A percentile compares a stretch with the other conserved stretches of the same genome.
These are phyloP conservation scores for Thaumatotibia leucotreta DNA, from an alignment of 1,140 invertebrate species.

Conservation along the genomic window DNA sequence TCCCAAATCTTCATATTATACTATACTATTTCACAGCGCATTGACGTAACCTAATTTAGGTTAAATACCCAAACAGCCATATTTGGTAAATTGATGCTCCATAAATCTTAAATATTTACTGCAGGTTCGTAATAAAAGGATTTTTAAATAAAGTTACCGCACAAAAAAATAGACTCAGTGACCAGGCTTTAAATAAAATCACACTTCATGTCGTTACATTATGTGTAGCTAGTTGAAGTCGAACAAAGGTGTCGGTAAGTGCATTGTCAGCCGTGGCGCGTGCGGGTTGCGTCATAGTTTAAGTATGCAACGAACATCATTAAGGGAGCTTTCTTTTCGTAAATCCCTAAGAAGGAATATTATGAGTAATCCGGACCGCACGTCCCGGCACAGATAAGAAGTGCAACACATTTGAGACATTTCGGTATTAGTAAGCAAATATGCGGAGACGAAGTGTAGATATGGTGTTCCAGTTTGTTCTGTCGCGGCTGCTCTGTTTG, in stretches of 20 bases:
- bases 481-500: slow-evolving; percentile 1
- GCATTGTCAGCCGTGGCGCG: background rate
- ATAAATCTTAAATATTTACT: too few relatives aligned
- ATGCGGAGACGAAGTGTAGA: slow-evolving; percentile 8
- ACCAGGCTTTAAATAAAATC: too few relatives aligned
- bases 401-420: slow-evolving; percentile 7
- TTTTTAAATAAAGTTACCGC: too few relatives aligned
- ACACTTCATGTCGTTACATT: too few relatives aligned
- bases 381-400: background rate
- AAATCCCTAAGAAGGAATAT: slow-evolving; percentile 22
- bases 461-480: slow-evolving; percentile 4
- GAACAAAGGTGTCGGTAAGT: background rate
- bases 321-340: background rate
- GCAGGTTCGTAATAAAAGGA: too few relatives aligned
- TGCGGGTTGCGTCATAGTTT: slow-evolving; percentile 21
- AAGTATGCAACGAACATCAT: slow-evolving; percentile 15
- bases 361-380: background rate
- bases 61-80: too few relatives aligned
- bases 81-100: too few relatives aligned
- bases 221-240: background rate
- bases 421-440: slow-evolving; percentile 3
- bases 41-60: background rate
- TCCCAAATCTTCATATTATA: background rate
- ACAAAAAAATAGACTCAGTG: too few relatives aligned
- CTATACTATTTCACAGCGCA: background rate